Evolutionary conservation across 1,140 invertebrate genomes (phyloP).

Genomic region (Tetramorium parvispinum): DNA sequence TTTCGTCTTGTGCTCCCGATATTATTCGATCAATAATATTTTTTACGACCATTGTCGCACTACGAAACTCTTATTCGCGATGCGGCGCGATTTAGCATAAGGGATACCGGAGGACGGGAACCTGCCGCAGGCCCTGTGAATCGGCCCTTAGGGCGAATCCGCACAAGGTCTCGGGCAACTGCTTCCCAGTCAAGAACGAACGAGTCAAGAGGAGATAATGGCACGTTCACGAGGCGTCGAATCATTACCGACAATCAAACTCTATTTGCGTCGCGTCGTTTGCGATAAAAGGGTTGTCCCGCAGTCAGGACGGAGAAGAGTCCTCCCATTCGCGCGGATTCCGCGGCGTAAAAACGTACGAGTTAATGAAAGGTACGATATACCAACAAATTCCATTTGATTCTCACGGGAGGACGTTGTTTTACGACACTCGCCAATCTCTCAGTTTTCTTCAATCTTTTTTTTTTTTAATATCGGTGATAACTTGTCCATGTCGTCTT

Average conservation of each 20-base stretch:
- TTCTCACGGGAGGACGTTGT: not conserved
- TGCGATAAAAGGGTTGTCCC: conserved; percentile 35
- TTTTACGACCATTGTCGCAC: not conserved
- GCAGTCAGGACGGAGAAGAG: not conserved
- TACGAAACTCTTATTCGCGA: not conserved
- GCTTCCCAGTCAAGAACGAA: conserved; percentile 63
- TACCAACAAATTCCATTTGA: not conserved
- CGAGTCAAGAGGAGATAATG: conserved; percentile 60
- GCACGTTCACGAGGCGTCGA: conserved; percentile 59
- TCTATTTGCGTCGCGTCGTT: conserved; percentile 41
- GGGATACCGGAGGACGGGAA: conserved; percentile 7
- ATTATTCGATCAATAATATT: not conserved
- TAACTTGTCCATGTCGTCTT: not conserved
- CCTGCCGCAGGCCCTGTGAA: conserved; percentile 44
- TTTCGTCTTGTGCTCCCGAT: not conserved
- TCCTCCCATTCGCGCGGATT: not conserved
- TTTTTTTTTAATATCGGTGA: not conserved
- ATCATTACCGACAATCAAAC: conserved; percentile 61
- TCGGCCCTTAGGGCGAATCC: conserved; percentile 64
- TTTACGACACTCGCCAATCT: not conserved
- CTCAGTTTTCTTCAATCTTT: not conserved
- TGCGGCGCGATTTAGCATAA: conserved; percentile 37
- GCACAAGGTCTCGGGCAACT: conserved; percentile 54
- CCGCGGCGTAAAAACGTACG: not conserved
- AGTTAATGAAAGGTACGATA: not conserved